Evolutionary conservation across 2,113 vertebrate species (phyloP).

Genomic region (Hemibagrus wyckioides): DNA sequence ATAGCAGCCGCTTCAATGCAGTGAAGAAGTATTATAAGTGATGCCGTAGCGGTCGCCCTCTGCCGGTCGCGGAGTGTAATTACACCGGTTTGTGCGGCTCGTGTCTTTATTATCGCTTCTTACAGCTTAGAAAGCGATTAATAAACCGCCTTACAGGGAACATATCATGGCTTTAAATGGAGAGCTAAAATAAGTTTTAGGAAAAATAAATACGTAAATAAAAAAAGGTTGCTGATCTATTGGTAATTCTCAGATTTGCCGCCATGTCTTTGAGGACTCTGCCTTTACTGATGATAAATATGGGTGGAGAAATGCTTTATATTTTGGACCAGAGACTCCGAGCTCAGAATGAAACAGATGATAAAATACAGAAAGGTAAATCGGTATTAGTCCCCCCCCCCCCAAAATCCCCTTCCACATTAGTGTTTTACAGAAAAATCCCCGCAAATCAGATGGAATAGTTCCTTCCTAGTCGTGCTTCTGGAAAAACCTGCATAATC

Average conservation of each 20-base stretch:
- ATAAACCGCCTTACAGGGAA: background rate
- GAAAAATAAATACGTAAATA: background rate
- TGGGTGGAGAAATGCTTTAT: slow-evolving; percentile 93
- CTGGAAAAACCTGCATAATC: background rate
- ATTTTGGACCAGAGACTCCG: slow-evolving; percentile 89
- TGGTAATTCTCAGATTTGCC: slow-evolving; percentile 10
- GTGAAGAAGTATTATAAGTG: background rate
- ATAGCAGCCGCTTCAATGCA: background rate
- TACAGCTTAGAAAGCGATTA: background rate
- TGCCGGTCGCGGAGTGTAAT: background rate
- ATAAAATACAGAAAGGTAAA: slow-evolving; percentile 87
- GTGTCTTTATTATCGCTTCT: background rate
- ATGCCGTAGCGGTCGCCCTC: background rate
- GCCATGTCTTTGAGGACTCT: slow-evolving; percentile 83
- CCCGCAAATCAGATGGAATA: background rate
- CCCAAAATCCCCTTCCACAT: background rate
- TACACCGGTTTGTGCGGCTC: background rate
- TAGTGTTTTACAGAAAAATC: background rate
- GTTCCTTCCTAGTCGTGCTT: background rate
- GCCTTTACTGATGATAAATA: slow-evolving; percentile 88
- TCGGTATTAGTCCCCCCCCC: background rate
- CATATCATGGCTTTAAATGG: background rate
- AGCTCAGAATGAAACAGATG: slow-evolving; percentile 80
- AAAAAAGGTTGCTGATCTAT: background rate
- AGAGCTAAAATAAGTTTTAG: background rate